Evolutionary conservation across 2,888 invertebrate species (phyloP).

Genomic region (Bombylius major): DNA sequence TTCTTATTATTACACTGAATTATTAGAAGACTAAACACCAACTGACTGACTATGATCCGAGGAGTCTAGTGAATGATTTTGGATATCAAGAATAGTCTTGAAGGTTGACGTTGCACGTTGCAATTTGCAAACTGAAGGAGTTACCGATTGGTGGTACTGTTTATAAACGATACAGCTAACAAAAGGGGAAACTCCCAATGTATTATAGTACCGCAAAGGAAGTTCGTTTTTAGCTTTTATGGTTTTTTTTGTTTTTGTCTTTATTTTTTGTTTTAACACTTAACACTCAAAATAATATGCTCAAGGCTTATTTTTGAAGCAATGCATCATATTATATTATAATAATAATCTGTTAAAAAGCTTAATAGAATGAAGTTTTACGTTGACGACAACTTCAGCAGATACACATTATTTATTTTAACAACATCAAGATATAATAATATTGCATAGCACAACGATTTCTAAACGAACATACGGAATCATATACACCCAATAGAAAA

Average conservation of each 20-base stretch:
- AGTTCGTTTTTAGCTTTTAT: too few relatives aligned
- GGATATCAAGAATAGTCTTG: not conserved
- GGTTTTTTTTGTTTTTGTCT: too few relatives aligned
- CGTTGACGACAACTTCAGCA: too few relatives aligned
- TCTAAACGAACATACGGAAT: too few relatives aligned
- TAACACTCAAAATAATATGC: not conserved
- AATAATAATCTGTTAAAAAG: not conserved
- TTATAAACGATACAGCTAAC: too few relatives aligned
- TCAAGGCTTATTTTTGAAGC: not conserved
- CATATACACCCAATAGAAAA: not conserved
- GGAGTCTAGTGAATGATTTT: not conserved
- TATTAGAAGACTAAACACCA: not conserved
- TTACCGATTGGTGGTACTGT: not conserved
- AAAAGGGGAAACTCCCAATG: not conserved
- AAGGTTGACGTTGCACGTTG: not conserved
- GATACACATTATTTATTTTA: too few relatives aligned
- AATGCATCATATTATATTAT: not conserved
- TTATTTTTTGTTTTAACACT: not conserved
- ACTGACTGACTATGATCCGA: conserved; percentile 1
- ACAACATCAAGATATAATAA: too few relatives aligned
- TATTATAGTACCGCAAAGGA: too few relatives aligned
- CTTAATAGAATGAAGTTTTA: not conserved
- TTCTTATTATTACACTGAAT: conserved; percentile 5
- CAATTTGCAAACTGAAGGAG: not conserved
- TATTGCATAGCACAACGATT: too few relatives aligned